These are phyloP conservation scores for Platalea minor DNA, from an alignment of 2,797 vertebrate genomes.

Conservation along the genomic window DNA sequence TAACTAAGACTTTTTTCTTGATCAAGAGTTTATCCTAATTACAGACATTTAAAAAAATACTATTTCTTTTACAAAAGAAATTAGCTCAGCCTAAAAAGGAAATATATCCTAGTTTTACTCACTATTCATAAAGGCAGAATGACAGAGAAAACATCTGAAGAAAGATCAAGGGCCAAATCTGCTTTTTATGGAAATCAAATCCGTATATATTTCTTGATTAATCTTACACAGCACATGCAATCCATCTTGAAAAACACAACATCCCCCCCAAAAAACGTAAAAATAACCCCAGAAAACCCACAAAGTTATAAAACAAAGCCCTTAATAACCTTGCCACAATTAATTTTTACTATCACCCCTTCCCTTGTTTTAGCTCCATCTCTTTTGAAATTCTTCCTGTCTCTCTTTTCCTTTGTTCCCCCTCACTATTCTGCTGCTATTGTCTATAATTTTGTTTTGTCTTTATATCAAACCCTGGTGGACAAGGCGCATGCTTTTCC, in stretches of 20 bases:
- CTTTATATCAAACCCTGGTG: too few species aligned
- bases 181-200: background rate
- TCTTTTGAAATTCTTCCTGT: background rate
- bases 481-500: background rate
- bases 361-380: background rate
- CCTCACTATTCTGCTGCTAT: background rate
- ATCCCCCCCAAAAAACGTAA: background rate
- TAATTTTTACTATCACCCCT: background rate
- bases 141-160: background rate
- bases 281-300: rapidly evolving
- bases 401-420: too few species aligned
- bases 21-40: background rate
- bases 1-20: background rate
- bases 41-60: background rate
- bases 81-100: background rate
- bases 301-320: background rate
- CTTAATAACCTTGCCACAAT: too few species aligned
- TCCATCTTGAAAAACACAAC: background rate
- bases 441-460: rapidly evolving
- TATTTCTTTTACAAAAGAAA: background rate
- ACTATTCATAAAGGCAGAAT: background rate
- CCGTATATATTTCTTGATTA: background rate
- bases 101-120: background rate
- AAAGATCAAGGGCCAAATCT: background rate
- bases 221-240: background rate